phyloP scores from a whole-genome alignment of 1,140 invertebrate species.

The Drosophila setifemur region DNA sequence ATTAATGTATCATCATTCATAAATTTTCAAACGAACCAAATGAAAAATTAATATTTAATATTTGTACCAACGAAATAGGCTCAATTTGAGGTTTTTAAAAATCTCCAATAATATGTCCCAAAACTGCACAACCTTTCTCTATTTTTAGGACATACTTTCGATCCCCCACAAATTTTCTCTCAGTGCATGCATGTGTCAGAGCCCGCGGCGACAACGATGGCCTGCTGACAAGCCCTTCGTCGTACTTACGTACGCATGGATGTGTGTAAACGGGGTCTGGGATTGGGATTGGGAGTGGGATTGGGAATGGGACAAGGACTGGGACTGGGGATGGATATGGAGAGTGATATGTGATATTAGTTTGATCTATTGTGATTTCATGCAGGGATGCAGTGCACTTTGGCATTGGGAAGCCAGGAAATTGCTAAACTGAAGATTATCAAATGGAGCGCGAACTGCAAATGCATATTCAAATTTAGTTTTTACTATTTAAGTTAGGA shows the following conservation, averaged over 20 bases:
- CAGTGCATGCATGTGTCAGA: conserved; percentile 10
- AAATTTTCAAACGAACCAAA: no score
- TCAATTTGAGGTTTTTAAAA: no score
- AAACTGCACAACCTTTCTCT: no score
- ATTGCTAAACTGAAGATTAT: conserved; percentile 16
- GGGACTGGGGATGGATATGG: conserved; percentile 10
- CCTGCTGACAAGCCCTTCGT: conserved; percentile 48
- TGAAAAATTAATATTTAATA: no score
- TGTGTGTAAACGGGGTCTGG: no score
- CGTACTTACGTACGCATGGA: conserved; percentile 17
- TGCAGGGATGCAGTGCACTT: conserved; percentile 8
- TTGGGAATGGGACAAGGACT: not conserved
- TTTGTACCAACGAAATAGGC: no score
- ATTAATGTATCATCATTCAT: no score
- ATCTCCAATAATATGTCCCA: no score
- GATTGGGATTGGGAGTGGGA: not conserved
- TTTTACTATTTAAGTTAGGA: not conserved
- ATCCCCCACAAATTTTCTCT: not conserved
- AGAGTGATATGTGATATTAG: conserved; percentile 42
- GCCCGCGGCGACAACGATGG: conserved; percentile 46
- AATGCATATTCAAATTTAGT: not conserved
- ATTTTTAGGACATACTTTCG: no score
- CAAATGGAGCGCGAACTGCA: conserved; percentile 3
- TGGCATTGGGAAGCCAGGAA: conserved; percentile 15
- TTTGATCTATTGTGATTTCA: conserved; percentile 45